phyloP scores from a whole-genome alignment of 2,797 vertebrate genomes.

The Dermochelys coriacea region DNA sequence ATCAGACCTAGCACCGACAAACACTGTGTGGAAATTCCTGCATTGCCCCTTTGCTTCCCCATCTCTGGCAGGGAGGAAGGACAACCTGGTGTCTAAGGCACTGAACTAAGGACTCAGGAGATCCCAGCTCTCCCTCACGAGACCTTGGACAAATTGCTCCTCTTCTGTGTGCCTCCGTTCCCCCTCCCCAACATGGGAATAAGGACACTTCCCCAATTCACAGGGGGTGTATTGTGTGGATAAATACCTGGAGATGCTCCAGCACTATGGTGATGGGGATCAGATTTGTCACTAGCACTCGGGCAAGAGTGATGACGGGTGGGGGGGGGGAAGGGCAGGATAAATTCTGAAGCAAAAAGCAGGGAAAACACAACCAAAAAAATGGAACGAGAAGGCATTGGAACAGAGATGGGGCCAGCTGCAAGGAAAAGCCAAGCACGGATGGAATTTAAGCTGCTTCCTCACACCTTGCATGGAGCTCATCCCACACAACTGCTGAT shows the following conservation, averaged over 20 bases:
- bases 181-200: neutral
- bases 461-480: neutral
- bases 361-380: neutral
- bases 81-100: neutral
- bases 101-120: neutral
- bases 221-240: no score
- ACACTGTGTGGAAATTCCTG: neutral
- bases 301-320: neutral
- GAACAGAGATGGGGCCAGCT: neutral
- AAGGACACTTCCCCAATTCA: neutral
- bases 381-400: neutral
- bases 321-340: neutral
- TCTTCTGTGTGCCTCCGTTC: neutral
- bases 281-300: neutral
- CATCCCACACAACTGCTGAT: neutral
- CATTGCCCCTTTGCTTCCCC: neutral
- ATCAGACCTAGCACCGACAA: neutral
- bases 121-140: neutral
- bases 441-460: neutral
- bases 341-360: neutral
- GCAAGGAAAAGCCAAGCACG: neutral
- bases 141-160: neutral
- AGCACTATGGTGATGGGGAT: neutral
- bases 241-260: neutral
- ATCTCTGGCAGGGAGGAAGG: neutral